These are phyloP conservation scores for Epinephelus awoara DNA, from an alignment of 2,797 vertebrate genomes.

Conservation along the genomic window DNA sequence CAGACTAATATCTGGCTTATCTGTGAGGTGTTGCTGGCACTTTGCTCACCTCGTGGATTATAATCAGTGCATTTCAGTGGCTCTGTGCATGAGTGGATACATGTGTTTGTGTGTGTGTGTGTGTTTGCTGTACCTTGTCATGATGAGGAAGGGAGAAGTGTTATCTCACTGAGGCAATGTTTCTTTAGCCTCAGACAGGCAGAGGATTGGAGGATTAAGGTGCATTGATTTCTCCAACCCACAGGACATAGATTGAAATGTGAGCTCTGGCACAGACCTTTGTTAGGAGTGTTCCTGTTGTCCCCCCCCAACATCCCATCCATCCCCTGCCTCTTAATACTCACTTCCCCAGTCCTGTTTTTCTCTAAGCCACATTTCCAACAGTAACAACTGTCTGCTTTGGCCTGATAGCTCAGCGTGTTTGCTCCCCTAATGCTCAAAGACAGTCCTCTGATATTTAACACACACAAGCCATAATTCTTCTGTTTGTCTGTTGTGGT, in stretches of 20 bases:
- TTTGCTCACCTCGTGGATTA: constrained; percentile 53
- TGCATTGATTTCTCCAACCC: constrained; percentile 77
- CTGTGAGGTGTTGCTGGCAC: constrained; percentile 45
- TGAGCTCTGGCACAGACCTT: constrained; percentile 68
- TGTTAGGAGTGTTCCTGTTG: constrained; percentile 32
- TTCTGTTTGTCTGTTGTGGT: constrained; percentile 29
- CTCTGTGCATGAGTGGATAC: constrained; percentile 25
- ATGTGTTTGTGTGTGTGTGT: constrained; percentile 17
- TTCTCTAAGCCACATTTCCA: constrained; percentile 49
- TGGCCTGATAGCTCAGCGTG: constrained; percentile 62
- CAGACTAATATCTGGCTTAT: constrained; percentile 44
- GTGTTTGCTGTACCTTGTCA: constrained; percentile 51
- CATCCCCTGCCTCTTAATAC: constrained; percentile 67
- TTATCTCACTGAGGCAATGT: constrained; percentile 76
- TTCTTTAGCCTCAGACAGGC: constrained; percentile 71
- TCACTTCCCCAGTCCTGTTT: constrained; percentile 39
- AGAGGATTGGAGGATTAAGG: constrained; percentile 77
- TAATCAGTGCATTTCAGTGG: constrained; percentile 33
- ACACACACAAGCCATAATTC: constrained; percentile 8
- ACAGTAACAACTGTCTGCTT: constrained; percentile 58
- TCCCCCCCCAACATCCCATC: constrained; percentile 33
- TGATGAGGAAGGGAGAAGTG: constrained; percentile 58
- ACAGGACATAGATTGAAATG: constrained; percentile 78
- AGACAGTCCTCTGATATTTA: constrained; percentile 57
- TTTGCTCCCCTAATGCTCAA: constrained; percentile 44